These are phyloP conservation scores for Nilaparvata lugens DNA, from an alignment of 1,140 invertebrate genomes.

Conservation along the genomic window DNA sequence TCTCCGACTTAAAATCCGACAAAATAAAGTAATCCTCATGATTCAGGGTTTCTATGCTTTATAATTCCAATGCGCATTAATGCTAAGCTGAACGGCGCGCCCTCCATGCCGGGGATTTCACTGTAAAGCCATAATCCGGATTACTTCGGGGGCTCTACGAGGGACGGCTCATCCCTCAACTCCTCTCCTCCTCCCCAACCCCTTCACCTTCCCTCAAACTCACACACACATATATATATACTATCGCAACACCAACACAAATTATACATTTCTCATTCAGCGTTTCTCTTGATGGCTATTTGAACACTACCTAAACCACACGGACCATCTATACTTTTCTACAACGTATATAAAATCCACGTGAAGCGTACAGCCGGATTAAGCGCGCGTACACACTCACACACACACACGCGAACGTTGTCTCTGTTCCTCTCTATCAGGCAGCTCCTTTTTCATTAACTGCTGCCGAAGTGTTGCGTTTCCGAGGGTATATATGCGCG, in stretches of 20 bases:
- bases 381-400: conserved; percentile 10
- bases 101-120: conserved; percentile 11
- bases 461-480: no score
- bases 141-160: conserved; percentile 13
- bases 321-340: conserved; percentile 1
- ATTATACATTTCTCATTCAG: conserved; percentile 6
- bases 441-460: neutral
- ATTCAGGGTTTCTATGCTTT: conserved; percentile 22
- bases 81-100: conserved; percentile 15
- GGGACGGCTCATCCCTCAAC: conserved; percentile 13
- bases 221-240: neutral
- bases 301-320: conserved; percentile 2
- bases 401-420: conserved; percentile 4
- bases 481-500: no score
- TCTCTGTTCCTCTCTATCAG: neutral
- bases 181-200: conserved; percentile 8
- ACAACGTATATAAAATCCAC: neutral
- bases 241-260: neutral
- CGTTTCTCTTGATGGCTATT: conserved; percentile 4
- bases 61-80: conserved; percentile 23
- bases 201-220: neutral
- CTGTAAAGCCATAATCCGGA: conserved; percentile 20
- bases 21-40: conserved; percentile 20
- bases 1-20: conserved; percentile 16
- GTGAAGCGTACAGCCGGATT: neutral